Percentiles rank a stretch among this genome's conserved stretches.
These are phyloP conservation scores for Eristalis arbustorum DNA, from an alignment of 2,888 invertebrate genomes.

Conservation along the genomic window DNA sequence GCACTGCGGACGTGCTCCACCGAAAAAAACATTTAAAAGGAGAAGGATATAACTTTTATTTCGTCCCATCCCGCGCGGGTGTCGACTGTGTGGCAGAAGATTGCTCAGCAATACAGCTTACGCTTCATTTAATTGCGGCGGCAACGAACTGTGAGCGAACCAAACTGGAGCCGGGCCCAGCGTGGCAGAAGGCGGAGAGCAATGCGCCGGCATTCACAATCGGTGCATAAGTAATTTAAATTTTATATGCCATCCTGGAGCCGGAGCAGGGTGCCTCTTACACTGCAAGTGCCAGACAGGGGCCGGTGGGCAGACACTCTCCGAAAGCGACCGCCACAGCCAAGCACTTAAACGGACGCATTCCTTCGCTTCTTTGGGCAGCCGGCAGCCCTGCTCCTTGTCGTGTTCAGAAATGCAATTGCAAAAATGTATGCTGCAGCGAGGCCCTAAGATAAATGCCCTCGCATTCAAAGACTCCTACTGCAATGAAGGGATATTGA, in stretches of 20 bases:
- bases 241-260: conserved; percentile 61
- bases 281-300: conserved; percentile 20
- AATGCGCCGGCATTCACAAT: conserved; percentile 65
- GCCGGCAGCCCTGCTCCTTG: conserved; percentile 11
- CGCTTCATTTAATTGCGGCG: conserved; percentile 64
- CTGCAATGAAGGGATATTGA: conserved; percentile 45
- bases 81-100: conserved; percentile 33
- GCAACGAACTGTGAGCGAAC: conserved; percentile 2
- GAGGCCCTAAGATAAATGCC: conserved; percentile 61
- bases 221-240: conserved; percentile 69
- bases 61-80: not conserved
- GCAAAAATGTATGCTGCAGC: conserved; percentile 54
- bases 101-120: conserved; percentile 58
- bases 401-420: conserved; percentile 61
- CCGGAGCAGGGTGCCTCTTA: conserved; percentile 57
- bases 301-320: not conserved
- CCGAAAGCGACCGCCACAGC: not conserved
- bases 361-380: conserved; percentile 1
- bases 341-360: conserved; percentile 43
- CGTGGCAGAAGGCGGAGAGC: conserved; percentile 26
- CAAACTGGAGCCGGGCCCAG: conserved; percentile 18
- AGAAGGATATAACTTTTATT: conserved; percentile 59
- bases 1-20: conserved; percentile 6
- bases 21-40: conserved; percentile 42
- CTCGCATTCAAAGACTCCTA: conserved; percentile 41